A percentile compares a stretch with the other conserved stretches of the same genome.
Conservation (phyloP, 1,140 invertebrate species). For the Trichonephila inaurata region DNA sequence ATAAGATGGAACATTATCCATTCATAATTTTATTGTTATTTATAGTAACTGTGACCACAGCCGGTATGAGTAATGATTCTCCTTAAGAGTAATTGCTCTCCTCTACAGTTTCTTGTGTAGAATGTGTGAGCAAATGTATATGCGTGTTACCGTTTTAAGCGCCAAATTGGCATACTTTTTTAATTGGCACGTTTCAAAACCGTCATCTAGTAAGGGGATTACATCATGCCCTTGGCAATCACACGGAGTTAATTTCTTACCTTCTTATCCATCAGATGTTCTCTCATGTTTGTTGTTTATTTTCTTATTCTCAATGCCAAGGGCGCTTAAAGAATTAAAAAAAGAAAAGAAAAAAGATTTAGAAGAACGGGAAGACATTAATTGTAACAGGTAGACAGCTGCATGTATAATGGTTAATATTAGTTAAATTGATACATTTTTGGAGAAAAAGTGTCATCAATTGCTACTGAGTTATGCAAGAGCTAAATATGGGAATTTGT, state of each 20-base stretch:
- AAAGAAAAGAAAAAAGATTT: no score
- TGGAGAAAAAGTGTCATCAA: no score
- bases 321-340: neutral
- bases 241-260: neutral
- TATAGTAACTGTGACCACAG: neutral
- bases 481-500: no score
- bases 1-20: neutral
- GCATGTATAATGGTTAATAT: no score
- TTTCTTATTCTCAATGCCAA: slow-evolving; percentile 11
- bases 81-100: neutral
- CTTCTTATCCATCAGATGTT: neutral
- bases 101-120: neutral
- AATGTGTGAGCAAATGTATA: neutral
- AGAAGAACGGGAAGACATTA: no score
- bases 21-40: neutral
- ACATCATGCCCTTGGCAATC: neutral
- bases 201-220: neutral
- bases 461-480: no score
- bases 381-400: no score
- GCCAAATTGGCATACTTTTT: neutral
- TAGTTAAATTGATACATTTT: no score
- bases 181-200: neutral
- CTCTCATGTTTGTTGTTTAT: neutral
- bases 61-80: neutral
- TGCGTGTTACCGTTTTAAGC: neutral